Base-by-base conservation (phyloP, 2,113 vertebrate species). In the Phyllopteryx taeniolatus region DNA sequence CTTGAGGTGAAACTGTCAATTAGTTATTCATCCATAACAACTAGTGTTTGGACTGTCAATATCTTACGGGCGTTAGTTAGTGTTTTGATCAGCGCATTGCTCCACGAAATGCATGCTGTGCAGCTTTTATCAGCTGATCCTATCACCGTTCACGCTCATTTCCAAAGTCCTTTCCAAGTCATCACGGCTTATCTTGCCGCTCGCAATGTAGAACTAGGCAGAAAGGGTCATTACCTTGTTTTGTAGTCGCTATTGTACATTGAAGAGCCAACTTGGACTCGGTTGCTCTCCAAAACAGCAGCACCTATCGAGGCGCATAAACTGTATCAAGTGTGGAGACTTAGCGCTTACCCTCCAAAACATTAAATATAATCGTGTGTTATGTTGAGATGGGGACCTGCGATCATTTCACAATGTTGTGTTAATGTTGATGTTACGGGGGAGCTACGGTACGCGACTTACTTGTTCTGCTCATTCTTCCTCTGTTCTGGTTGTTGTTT, bases 111-210 rank as follows among this genome's bases (percentile, higher is more conserved):
- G 69, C 44, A 15, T 17, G 59, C 59, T 63, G 71, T 83, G 81
- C 66, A 68, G 42, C 54, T 79, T 79, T 84, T 78, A 85, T 79
- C 62, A 73, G 31, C 35, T 59, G 43, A 69, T 72, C 39, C 14
- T 72, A 69, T 85, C 80, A 6, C 33, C 5, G 43, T 4, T 27
- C 8, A 66, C n/a, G 0, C 44, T 27, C 22, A 54, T 85, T 83
- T 78, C 70, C 83, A 88, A 90, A 89, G 87, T 89, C 85, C 86
- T 60, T 6, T 42, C 42, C 8, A 42, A 53, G 76, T 43, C 15
- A 71, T 75, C 67, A 60, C 1, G 3, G 76, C 27, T 86, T 83
- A 83, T 83, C 81, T 43, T 12, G 13, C 54, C 61, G 8, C 7
- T 74, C 49, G 11, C 22, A 27, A 64, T 68, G 57, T 46, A 44